A percentile compares a stretch with the other conserved stretches of the same genome.
These are phyloP conservation scores for Odocoileus virginianus DNA, from an alignment of 2,113 vertebrate genomes.

Conservation along the genomic window DNA sequence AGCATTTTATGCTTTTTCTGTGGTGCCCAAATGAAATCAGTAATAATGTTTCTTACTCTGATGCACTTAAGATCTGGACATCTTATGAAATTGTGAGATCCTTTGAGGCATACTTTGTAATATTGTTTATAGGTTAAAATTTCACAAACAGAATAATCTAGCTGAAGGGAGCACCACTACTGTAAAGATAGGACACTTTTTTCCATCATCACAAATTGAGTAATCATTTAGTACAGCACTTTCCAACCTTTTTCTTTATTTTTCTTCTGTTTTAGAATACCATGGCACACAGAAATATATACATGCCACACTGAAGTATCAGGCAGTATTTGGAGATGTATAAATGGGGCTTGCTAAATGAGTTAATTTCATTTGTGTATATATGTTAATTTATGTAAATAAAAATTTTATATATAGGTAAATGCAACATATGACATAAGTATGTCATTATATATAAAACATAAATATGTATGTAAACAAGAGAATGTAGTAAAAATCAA, in stretches of 20 bases:
- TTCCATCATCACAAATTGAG: background rate
- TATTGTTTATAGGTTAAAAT: background rate
- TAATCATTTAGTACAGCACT: background rate
- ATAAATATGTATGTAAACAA: background rate
- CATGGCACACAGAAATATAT: background rate
- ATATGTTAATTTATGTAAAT: background rate
- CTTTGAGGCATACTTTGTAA: background rate
- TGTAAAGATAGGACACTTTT: background rate
- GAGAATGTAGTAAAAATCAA: background rate
- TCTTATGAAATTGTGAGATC: background rate
- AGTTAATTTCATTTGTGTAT: background rate
- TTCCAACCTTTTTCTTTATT: background rate
- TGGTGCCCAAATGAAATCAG: background rate
- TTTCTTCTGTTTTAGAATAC: background rate
- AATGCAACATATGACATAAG: background rate
- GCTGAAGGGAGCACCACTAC: background rate
- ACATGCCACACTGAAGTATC: background rate
- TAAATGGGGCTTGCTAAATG: background rate
- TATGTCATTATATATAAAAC: background rate
- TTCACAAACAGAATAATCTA: background rate
- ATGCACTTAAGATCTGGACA: background rate
- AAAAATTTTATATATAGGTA: background rate
- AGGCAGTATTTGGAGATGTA: background rate
- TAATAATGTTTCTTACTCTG: background rate
- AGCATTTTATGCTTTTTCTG: background rate